A percentile compares a stretch with the other conserved stretches of the same genome.
phyloP scores from a whole-genome alignment of 2,113 vertebrate genomes.

The Podarcis raffonei region DNA sequence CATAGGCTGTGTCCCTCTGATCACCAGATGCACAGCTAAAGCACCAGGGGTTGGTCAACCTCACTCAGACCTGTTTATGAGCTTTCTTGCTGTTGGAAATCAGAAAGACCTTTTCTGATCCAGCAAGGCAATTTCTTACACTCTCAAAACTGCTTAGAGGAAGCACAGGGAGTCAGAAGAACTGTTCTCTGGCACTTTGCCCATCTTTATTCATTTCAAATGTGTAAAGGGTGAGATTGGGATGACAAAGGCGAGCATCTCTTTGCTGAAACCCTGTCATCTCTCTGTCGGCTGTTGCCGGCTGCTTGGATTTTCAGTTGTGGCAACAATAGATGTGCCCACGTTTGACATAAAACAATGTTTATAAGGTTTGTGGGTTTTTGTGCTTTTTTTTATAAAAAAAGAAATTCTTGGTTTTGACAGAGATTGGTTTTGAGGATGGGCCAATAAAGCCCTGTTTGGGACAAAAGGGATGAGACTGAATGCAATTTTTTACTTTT shows the following conservation, averaged over 20 bases:
- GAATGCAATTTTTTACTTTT: constrained; percentile 59
- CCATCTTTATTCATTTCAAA: constrained; percentile 24
- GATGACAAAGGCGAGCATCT: constrained; percentile 8
- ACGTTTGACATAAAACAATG: constrained; percentile 11
- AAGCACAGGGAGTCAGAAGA: neutral
- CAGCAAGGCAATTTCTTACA: neutral
- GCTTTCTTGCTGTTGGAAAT: neutral
- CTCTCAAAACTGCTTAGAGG: neutral
- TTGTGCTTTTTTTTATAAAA: neutral
- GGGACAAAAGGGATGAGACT: constrained; percentile 45
- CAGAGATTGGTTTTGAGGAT: constrained; percentile 15
- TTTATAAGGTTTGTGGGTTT: neutral
- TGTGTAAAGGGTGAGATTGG: neutral
- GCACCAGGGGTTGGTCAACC: neutral
- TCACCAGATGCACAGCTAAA: neutral
- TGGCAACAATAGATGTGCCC: neutral
- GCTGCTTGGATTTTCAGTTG: neutral
- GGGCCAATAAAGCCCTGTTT: constrained; percentile 48
- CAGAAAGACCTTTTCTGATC: neutral
- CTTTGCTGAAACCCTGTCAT: neutral
- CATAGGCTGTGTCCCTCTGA: neutral
- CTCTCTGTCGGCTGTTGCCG: neutral
- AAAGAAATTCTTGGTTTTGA: constrained; percentile 14
- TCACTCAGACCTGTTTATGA: neutral
- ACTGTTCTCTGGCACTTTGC: neutral